phyloP scores from a whole-genome alignment of 2,888 invertebrate species.

The Nycteola revayana region DNA sequence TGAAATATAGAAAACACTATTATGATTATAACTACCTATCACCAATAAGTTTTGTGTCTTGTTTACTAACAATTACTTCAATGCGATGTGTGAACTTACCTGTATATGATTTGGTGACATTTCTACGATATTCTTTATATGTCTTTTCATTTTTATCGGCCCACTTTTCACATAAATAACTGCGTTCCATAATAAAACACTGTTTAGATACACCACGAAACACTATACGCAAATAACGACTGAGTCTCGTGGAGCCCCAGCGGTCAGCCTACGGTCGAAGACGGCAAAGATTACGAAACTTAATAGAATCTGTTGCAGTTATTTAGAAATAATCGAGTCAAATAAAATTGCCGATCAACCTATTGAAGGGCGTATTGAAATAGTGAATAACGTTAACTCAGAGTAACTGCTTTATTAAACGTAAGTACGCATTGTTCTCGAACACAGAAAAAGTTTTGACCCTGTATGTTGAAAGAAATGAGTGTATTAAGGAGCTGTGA shows the following conservation, averaged over 20 bases:
- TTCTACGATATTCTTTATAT: conserved; percentile 23
- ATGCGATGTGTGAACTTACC: too few relatives aligned
- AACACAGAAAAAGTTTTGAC: not conserved
- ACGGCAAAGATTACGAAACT: conserved; percentile 34
- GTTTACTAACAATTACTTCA: too few relatives aligned
- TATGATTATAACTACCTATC: too few relatives aligned
- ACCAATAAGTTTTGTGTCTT: too few relatives aligned
- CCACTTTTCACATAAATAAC: conserved; percentile 45
- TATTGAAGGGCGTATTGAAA: conserved; percentile 13
- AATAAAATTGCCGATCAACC: conserved; percentile 21
- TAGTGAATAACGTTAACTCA: conserved; percentile 4
- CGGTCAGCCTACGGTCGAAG: conserved; percentile 23
- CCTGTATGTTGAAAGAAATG: too few relatives aligned
- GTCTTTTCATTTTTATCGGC: conserved; percentile 28
- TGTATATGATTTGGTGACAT: conserved; percentile 14
- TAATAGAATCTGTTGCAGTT: conserved; percentile 29
- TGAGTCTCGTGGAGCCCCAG: conserved; percentile 26
- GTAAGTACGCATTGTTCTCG: not conserved
- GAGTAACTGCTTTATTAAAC: not conserved
- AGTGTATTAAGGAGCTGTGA: too few relatives aligned
- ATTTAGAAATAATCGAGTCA: conserved; percentile 28
- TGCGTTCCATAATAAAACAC: conserved; percentile 22
- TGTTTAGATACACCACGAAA: conserved; percentile 20
- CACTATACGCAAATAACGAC: conserved; percentile 41
- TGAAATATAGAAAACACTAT: too few relatives aligned